Percentiles rank a stretch among this genome's conserved stretches.
These are phyloP conservation scores for Acanthochromis polyacanthus DNA, from an alignment of 2,113 vertebrate species.

Conservation along the genomic window DNA sequence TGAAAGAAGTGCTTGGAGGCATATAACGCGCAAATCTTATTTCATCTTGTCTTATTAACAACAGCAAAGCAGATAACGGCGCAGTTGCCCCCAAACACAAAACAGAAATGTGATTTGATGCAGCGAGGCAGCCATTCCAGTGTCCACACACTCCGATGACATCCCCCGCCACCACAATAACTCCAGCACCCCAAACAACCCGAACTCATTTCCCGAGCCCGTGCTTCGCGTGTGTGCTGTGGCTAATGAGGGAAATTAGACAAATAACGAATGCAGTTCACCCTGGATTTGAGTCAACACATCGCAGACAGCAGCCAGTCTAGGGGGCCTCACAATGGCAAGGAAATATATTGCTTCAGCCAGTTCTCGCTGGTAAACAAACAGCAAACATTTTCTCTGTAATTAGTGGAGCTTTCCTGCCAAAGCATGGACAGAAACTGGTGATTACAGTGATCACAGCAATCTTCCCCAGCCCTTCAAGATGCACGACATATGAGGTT, in stretches of 20 bases:
- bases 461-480: not conserved
- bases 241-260: constrained; percentile 71
- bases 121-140: constrained; percentile 46
- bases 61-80: constrained; percentile 30
- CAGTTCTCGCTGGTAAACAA: constrained; percentile 61
- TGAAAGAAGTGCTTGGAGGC: constrained; percentile 58
- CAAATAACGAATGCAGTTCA: constrained; percentile 56
- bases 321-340: constrained; percentile 27
- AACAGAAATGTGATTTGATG: constrained; percentile 64
- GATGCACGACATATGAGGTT: constrained; percentile 18
- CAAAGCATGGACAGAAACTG: constrained; percentile 28
- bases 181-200: constrained; percentile 25
- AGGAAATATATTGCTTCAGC: constrained; percentile 55
- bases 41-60: constrained; percentile 66
- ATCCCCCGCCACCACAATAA: constrained; percentile 32
- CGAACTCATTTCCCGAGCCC: constrained; percentile 48
- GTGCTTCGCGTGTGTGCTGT: constrained; percentile 18
- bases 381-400: constrained; percentile 59
- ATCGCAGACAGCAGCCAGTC: constrained; percentile 56
- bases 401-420: constrained; percentile 58
- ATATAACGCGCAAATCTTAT: constrained; percentile 65
- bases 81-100: constrained; percentile 35
- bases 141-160: constrained; percentile 48
- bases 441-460: constrained; percentile 47
- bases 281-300: constrained; percentile 63